Evolutionary conservation across 2,797 vertebrate genomes (phyloP), one percentile per base, ranked within the genome.

Genomic region (Caiman crocodilus): DNA sequence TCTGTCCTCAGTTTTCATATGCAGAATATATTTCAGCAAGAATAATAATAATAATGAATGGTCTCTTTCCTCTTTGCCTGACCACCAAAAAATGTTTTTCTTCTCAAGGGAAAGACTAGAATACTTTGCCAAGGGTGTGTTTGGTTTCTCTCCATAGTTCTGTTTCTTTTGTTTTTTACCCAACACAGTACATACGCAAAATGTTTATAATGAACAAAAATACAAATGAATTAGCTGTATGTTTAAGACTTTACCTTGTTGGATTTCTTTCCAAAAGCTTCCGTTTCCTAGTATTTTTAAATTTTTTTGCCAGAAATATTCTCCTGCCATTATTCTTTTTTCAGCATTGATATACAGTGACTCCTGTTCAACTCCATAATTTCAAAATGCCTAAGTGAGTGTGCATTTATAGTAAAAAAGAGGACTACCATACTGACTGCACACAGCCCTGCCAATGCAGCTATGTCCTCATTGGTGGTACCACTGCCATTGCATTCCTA

Each of bases 31-130:
- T 18, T 83, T 89, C 92, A 93, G 89, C 81, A 92, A 80, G 91
- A 91, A 87, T 90, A 96, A 88, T 96, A 96, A 87, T 96, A 92
- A 73, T 87, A 96, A 97, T 35, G 87, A 85, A 94, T 95, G 83
- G 32, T 84, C 80, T 23, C 42, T 95, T 84, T 92, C 79, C 59
- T 87, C 94, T 93, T 75, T 76, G 59, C 73, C 85, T 83, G 84
- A 90, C 95, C 94, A 96, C 88, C 80, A 95, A 93, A 94, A 93
- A 90, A 85, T 35, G 23, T 81, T 92, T 88, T 77, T 89, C 21
- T 93, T 92, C 75, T 74, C 16, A 1, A 79, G 85, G 92, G 8
- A 90, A 58, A 87, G 79, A 90, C 56, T 21, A 30, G 90, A 87
- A 84, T 76, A 55, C 82, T 82, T 82, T 79, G 85, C 92, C 93